Evolutionary conservation across 2,888 invertebrate species (phyloP), one percentile per base, ranked within the genome.

Genomic region (Mellilla xanthometata): DNA sequence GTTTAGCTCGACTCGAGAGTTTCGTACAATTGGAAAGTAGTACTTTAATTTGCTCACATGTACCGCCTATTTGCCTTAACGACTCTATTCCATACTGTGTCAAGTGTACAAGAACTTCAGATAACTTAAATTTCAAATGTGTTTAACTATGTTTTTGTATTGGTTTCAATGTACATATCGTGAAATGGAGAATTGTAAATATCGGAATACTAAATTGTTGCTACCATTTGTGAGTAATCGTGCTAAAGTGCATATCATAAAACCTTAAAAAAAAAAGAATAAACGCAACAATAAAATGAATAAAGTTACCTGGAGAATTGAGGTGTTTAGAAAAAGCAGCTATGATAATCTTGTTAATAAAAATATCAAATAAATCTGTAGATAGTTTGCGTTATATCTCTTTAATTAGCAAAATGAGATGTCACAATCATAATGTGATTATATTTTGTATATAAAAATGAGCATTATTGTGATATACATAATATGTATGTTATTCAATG

Each of bases 11-110:
- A 2, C 24, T n/a, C 24, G 8, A 24, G 7, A 7, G 24, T 24
- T 35, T 24, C 6, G 7, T 24, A 19, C 24, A 9, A 35, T 35
- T 30, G 7, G 9, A 12, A 31, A 29, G 12, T 40, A 26, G 9
- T 22, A 12, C 7, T 7, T 39, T 27, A 11, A 31, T 27, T 45
- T 53, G 51, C 49, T 51, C 56, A 49, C 36, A 39, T 32, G 35
- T 35, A 49, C 56, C 56, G 56, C 51, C 56, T 56, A 54, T 53
- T 39, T 15, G n/a, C n/a, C n/a, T 39, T 38, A 35, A 41, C 32
- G 49, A 26, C 47, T 34, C 45, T 35, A 32, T 43, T 52, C 36
- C 46, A 40, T 5, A 24, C 40, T 45, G 48, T 31, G 13, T 12
- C 11, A 33, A 40, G 22, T 34, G 24, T 39, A 48, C 39, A 49